Percentiles rank a stretch among this genome's conserved stretches.
Conservation (phyloP, 2,797 vertebrate genomes). For the Ambastaia sidthimunki region DNA sequence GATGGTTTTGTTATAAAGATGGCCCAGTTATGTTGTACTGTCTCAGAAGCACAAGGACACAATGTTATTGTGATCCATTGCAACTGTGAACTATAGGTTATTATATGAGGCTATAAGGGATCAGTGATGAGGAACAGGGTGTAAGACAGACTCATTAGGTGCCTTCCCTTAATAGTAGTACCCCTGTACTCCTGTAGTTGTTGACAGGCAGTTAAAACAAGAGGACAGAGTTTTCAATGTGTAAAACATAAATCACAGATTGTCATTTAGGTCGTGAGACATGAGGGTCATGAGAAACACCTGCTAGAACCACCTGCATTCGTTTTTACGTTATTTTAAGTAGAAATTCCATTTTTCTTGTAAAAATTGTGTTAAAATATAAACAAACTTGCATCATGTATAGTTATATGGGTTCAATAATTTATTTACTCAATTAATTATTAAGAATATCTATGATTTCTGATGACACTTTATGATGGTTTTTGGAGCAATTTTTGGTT, state of each 20-base stretch:
- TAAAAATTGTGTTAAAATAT: background rate
- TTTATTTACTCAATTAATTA: background rate
- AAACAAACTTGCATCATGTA: background rate
- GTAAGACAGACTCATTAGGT: background rate
- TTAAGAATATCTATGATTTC: background rate
- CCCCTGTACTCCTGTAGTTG: background rate
- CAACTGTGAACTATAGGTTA: background rate
- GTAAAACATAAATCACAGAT: background rate
- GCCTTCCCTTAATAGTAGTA: background rate
- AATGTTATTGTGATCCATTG: background rate
- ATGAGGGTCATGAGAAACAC: background rate
- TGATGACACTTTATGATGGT: background rate
- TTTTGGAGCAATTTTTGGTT: background rate
- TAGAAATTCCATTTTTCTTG: background rate
- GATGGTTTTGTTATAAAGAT: constrained; percentile 42
- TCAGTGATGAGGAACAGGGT: background rate
- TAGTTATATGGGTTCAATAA: background rate
- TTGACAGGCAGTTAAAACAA: background rate
- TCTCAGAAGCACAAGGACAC: constrained; percentile 27
- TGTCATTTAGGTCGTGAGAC: background rate
- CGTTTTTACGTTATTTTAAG: too few species aligned
- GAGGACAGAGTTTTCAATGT: background rate
- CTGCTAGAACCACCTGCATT: background rate
- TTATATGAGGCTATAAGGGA: background rate
- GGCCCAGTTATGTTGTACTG: constrained; percentile 25